Evolutionary conservation across 2,113 vertebrate genomes (phyloP), one percentile per base, ranked within the genome.

Genomic region (Campylomormyrus numenius): DNA sequence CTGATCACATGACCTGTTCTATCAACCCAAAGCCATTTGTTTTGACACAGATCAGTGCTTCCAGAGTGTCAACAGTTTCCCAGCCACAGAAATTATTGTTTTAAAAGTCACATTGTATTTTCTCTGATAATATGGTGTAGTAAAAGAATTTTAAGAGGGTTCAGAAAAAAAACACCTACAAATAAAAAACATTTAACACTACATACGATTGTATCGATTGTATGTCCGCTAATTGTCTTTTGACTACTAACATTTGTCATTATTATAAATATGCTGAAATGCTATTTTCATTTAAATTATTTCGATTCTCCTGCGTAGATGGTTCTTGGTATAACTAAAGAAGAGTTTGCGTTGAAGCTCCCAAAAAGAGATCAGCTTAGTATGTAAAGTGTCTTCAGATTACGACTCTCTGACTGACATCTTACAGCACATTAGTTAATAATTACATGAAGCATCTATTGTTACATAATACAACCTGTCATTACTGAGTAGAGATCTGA

Each of bases 21-120:
- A 86, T 90, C 56, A 39, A 62, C 85, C 66, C 66, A 50, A 90
- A 74, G 35, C 84, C 89, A 90, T 90, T 85, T 90, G 84, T 52
- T 90, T 87, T 86, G 89, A 70, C 46, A 48, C 56, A 87, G 56
- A 46, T n/a, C 52, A 66, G 39, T 52, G 35, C 52, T 62, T 50
- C 10, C 45, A 24, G 83, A 42, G 50, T 62, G 89, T 85, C 49
- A 89, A 58, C 52, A 84, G 35, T 45, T 39, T 70, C 62, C 62
- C 62, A 31, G 27, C n/a, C n/a, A 11, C 62, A 70, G n/a, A 70
- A 31, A 10, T 66, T 2, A 70, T 70, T 70, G 62, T 27, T 39
- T 42, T 21, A 24, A 85, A 13, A 85, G 15, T 52, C 45, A 56
- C 77, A 49, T 58, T 39, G 85, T 85, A 89, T 84, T 13, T n/a